A percentile compares a stretch with the other conserved stretches of the same genome.
These are phyloP conservation scores for Pandemis heparana DNA, from an alignment of 2,888 invertebrate genomes.

Conservation along the genomic window DNA sequence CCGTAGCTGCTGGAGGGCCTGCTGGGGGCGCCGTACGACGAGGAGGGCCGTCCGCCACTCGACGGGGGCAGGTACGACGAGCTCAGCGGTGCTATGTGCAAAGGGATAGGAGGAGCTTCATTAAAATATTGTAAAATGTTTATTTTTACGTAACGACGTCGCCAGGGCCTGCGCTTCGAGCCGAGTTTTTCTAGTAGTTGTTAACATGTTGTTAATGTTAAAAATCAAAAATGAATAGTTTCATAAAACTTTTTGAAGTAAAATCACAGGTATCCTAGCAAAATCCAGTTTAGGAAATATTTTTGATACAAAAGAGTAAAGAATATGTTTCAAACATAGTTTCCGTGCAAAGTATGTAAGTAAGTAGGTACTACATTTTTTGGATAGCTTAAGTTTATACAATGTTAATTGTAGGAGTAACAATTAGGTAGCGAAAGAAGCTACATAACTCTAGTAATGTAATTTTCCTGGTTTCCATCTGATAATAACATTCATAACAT, in stretches of 20 bases:
- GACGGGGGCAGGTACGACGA: slow-evolving; percentile 87
- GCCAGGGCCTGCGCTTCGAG: slow-evolving; percentile 35
- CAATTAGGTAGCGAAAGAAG: no score
- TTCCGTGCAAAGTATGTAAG: no score
- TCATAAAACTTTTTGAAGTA: no score
- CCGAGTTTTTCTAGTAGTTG: not conserved
- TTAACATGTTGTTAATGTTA: no score
- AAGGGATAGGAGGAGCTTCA: slow-evolving; percentile 53
- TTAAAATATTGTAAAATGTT: slow-evolving; percentile 38
- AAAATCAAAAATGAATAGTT: not conserved
- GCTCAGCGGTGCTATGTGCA: slow-evolving; percentile 82
- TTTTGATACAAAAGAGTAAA: no score
- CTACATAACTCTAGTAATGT: no score
- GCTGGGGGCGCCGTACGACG: slow-evolving; percentile 72
- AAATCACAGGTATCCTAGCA: no score
- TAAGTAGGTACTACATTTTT: no score
- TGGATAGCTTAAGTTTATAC: no score
- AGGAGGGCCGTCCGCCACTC: slow-evolving; percentile 71
- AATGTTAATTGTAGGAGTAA: no score
- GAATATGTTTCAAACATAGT: no score
- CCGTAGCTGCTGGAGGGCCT: slow-evolving; percentile 53
- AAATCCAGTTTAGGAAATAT: no score
- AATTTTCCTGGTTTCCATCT: not conserved
- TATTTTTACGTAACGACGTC: not conserved
- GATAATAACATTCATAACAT: not conserved